Evolutionary conservation across 2,797 vertebrate genomes (phyloP), one percentile per base, ranked within the genome.

Genomic region (Amazonetta brasiliensis): DNA sequence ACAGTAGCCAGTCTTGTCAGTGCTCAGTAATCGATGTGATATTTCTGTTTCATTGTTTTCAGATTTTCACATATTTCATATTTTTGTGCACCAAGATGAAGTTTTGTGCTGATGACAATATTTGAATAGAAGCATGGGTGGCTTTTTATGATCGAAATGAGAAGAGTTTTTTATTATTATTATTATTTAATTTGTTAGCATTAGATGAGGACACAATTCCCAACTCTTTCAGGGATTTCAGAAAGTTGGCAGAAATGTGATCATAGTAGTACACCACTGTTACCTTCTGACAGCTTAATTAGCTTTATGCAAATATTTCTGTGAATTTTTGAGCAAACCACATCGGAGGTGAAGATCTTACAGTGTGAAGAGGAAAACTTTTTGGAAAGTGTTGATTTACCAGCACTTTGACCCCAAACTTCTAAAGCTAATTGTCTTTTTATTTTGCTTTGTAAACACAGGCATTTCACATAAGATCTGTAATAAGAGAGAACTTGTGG

Each of bases 401-500:
- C 67, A 75, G 39, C 60, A 67, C 64, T 81, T 88, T 84, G 94
- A 91, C 89, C 95, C 74, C 44, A 87, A 91, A 54, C 92, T 97
- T 96, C 83, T 84, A 92, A 84, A 97, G 84, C 93, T 93, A 96
- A 94, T 98, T 97, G 95, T 95, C 90, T 97, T 98, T 97, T 96
- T 96, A 72, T 92, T 94, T 91, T 91, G 77, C 90, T 95, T 85
- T 22, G 59, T 89, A 94, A 96, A 91, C 97, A 96, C 94, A 97
- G 93, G 82, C 84, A 86, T 97, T 97, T 96, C 95, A 95, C 94
- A 90, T 97, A 95, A 96, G 96, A 98, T 97, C 96, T 97, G 94
- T 97, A 98, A 98, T 98, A 96, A 97, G 96, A 94, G 95, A 93
- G 96, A 97, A 97, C 95, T 97, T 95, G 96, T 97, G 97, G 96